These are phyloP conservation scores for Notoglanidium macrostoma DNA, from an alignment of 2,797 vertebrate genomes.

Conservation along the genomic window DNA sequence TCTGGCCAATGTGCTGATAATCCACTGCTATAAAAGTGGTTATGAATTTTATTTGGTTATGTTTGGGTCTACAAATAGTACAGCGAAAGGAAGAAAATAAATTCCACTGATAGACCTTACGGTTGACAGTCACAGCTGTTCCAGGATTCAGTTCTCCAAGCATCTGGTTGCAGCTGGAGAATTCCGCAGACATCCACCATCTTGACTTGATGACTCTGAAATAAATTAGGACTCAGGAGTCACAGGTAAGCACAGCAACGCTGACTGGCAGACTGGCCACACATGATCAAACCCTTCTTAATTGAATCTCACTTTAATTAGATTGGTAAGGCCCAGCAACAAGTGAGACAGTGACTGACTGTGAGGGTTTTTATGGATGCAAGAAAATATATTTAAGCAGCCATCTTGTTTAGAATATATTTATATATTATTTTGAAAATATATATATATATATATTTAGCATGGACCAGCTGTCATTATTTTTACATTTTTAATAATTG, in stretches of 20 bases:
- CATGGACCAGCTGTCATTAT: neutral
- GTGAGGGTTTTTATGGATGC: neutral
- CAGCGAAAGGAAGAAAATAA: neutral
- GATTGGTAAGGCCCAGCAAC: neutral
- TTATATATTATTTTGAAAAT: neutral
- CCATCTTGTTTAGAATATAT: neutral
- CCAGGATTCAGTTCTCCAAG: neutral
- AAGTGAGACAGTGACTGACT: slow-evolving; percentile 13
- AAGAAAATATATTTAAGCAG: neutral
- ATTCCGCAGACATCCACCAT: slow-evolving; percentile 9
- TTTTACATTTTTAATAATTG: neutral
- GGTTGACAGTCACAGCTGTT: slow-evolving; percentile 8
- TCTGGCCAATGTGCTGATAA: neutral
- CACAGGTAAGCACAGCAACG: slow-evolving; percentile 1
- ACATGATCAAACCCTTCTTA: slow-evolving; percentile 23
- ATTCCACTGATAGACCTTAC: neutral
- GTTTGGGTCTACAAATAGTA: neutral
- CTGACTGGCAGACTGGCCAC: slow-evolving; percentile 23
- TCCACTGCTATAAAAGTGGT: neutral
- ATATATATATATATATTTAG: neutral
- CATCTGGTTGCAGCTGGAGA: slow-evolving; percentile 11
- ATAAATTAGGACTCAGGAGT: slow-evolving; percentile 14
- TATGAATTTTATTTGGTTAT: neutral
- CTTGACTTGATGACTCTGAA: slow-evolving; percentile 8
- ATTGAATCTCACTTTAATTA: slow-evolving; percentile 33